phyloP scores from a whole-genome alignment of 2,888 invertebrate genomes.

The Marasmarcha lunaedactyla region DNA sequence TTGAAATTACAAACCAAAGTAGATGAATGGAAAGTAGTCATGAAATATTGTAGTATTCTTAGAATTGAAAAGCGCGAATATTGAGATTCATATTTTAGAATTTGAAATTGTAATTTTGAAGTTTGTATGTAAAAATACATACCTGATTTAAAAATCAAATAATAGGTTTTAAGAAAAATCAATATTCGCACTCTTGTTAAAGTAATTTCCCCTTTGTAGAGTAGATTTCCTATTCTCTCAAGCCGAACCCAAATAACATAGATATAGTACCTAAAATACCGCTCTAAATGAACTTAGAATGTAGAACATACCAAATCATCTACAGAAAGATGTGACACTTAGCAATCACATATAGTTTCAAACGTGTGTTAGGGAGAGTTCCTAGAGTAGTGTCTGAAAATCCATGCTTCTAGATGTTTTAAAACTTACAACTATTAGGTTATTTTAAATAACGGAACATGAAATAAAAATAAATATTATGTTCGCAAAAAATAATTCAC shows the following conservation, averaged over 20 bases:
- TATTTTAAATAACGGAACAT: neutral
- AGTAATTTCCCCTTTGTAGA: slow-evolving; percentile 34
- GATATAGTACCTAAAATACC: slow-evolving; percentile 32
- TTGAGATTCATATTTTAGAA: no score
- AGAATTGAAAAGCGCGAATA: no score
- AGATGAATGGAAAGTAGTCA: no score
- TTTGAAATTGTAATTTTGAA: no score
- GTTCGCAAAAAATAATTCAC: slow-evolving; percentile 56
- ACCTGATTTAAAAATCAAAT: no score
- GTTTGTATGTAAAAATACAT: no score
- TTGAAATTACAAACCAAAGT: no score
- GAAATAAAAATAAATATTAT: neutral
- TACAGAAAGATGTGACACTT: slow-evolving; percentile 25
- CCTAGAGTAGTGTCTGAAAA: slow-evolving; percentile 33
- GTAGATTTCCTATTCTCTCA: slow-evolving; percentile 58
- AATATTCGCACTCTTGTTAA: no score
- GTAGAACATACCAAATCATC: slow-evolving; percentile 41
- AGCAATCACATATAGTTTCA: no score
- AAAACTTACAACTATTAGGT: neutral
- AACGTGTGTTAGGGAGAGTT: no score
- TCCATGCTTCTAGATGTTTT: slow-evolving; percentile 43
- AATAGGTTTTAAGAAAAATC: no score
- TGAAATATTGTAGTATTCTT: no score
- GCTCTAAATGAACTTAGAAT: slow-evolving; percentile 23
- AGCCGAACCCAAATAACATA: slow-evolving; percentile 66